Base-by-base conservation (phyloP, 2,797 vertebrate species). In the Argya squamiceps region DNA sequence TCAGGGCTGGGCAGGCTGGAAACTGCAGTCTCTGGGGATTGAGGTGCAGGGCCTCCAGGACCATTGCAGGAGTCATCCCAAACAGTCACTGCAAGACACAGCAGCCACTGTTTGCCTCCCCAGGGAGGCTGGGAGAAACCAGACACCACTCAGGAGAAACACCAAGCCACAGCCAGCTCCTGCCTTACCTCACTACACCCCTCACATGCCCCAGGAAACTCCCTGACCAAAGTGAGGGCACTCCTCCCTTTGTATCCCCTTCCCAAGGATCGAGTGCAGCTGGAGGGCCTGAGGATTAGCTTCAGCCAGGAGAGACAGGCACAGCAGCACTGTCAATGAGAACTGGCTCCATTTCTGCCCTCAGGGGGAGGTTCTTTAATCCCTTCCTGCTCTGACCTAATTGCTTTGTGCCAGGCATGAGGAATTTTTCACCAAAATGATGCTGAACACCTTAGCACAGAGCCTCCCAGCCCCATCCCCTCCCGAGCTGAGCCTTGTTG, bases 161-260 rank as follows among this genome's bases (percentile, higher is more conserved):
- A 73, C 15, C 1, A 0, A 47, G 11, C 44, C 58, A 44, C 60
- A 56, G 19, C 65, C 30, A 68, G 15, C 8, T 63, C 60, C 6
- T 20, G 2, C 32, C 70, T 52, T 41, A 58, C 74, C 41, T 75
- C 70, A 70, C 0, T 0, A 59, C 77, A 2, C 5, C 8, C 12
- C 0, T 17, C 27, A n/a, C 15, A 32, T 2, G 6, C 32, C 9
- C 19, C 37, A 60, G 1, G 0, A 67, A 89, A 77, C 1, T 0
- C 34, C 36, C 39, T 56, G 0, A 16, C 16, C 29, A 49, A 18
- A 6, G 0, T 11, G 5, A 3, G 0, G 36, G 27, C 55, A 43
- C 67, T 76, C 39, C 50, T 91, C 56, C 36, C 43, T 82, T 67
- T 87, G 24, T 49, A 63, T 19, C 43, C 71, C 52, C n/a, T 75